phyloP scores from a whole-genome alignment of 1,140 invertebrate genomes.

The Dolichoris vasculosae region DNA sequence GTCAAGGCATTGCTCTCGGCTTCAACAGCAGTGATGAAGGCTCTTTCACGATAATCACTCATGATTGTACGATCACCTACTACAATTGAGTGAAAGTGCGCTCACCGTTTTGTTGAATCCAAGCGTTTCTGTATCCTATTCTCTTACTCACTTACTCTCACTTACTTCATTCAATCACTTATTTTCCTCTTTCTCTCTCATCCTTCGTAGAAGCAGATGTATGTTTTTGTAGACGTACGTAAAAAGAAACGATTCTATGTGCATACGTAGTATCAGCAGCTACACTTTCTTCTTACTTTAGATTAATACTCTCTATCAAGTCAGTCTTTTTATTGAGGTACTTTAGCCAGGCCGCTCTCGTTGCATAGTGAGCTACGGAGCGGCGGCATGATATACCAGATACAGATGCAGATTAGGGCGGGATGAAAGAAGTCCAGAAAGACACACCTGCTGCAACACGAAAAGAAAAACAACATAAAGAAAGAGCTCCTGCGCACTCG shows the following conservation, averaged over 20 bases:
- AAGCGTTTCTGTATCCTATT: neutral
- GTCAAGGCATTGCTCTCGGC: neutral
- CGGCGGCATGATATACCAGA: neutral
- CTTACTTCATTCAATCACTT: neutral
- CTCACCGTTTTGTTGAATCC: neutral
- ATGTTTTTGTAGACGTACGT: too few relatives aligned
- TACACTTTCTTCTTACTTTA: too few relatives aligned
- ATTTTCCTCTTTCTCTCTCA: neutral
- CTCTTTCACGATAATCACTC: neutral
- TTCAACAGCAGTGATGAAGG: neutral
- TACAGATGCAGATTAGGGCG: neutral
- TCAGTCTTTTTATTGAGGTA: neutral
- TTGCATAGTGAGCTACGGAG: neutral
- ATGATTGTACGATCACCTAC: constrained; percentile 1
- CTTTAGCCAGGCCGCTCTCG: neutral
- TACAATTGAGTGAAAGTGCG: neutral
- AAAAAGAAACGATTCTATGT: too few relatives aligned
- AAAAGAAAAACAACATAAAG: neutral
- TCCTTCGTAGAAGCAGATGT: too few relatives aligned
- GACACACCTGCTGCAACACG: neutral
- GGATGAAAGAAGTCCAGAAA: neutral
- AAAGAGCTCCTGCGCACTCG: neutral
- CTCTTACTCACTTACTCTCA: neutral
- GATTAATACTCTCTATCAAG: too few relatives aligned
- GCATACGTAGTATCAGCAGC: too few relatives aligned